Base-by-base conservation (phyloP, 1,140 invertebrate species). In the Drosophila sproati region DNA sequence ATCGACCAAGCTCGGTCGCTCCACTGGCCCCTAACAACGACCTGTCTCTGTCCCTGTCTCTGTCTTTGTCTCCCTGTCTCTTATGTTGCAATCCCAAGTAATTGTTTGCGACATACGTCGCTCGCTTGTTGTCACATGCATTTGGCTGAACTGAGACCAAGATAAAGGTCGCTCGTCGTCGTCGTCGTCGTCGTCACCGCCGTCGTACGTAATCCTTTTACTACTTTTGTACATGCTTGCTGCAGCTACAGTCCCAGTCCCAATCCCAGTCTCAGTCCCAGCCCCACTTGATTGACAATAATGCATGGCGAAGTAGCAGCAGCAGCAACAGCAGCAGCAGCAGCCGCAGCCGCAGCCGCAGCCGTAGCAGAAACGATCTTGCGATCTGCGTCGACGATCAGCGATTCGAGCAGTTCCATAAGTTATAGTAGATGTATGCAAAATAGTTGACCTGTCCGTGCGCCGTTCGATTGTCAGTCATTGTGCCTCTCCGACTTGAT, bases 41-140 rank as follows among this genome's bases (percentile, higher is more conserved):
- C 52, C 57, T 52, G 67, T 61, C 60, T 35, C 68, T 43, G 51
- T 62, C 52, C 20, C 57, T 8, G 7, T 37, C 45, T 1, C 64
- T 10, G 28, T 57, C 60, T 7, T 31, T n/a, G 6, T 43, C 45
- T 56, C 39, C 59, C 41, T 59, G 39, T 74, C 63, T 73, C 35
- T 66, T 75, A 71, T 89, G 86, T 81, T 89, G 80, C 85, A 89
- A 89, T 88, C 80, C 80, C 85, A 90, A 90, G 86, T 90, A 91
- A 90, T 91, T 91, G 87, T 91, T 91, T 88, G 87, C 88, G 87
- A 91, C 87, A 91, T 91, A 91, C 88, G 80, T 91, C 80, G 82
- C 80, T 82, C 87, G 87, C 87, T 87, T 80, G 87, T 91, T 91
- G 87, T 91, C 87, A 91, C 77, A 87, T 82, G 72, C 64, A 62